These are phyloP conservation scores for Tanytarsus gracilentus DNA, from an alignment of 2,888 invertebrate species.

Conservation along the genomic window DNA sequence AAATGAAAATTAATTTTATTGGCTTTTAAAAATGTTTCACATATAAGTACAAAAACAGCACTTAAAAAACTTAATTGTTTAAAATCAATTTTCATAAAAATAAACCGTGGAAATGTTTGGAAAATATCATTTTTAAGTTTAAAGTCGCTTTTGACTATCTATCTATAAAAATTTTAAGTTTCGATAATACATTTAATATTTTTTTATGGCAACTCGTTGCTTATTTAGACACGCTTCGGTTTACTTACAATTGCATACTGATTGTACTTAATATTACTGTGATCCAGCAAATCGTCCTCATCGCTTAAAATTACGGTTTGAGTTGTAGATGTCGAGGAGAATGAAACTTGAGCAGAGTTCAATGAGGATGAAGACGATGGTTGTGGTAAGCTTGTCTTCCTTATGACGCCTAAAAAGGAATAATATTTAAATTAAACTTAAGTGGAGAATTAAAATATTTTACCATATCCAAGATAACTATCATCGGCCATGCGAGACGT, in stretches of 20 bases:
- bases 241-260: conserved; percentile 78
- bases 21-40: conserved; percentile 4
- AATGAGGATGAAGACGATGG: conserved; percentile 48
- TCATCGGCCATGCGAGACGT: conserved; percentile 67
- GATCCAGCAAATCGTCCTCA: conserved; percentile 52
- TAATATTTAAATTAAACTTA: no score
- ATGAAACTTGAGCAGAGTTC: conserved; percentile 41
- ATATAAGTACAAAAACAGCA: conserved; percentile 1
- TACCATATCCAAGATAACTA: conserved; percentile 71
- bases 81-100: no score
- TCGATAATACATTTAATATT: no score
- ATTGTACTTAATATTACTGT: conserved; percentile 52
- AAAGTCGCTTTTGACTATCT: no score
- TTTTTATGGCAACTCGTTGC: conserved; percentile 8
- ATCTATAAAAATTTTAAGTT: no score
- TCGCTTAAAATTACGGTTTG: conserved; percentile 34
- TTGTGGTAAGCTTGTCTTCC: conserved; percentile 54
- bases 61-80: no score
- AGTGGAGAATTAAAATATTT: no score
- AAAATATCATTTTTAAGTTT: no score
- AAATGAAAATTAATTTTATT: conserved; percentile 1
- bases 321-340: conserved; percentile 6
- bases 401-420: no score
- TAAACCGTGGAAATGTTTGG: no score
- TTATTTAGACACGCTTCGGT: conserved; percentile 64